Evolutionary conservation across 2,797 vertebrate species (phyloP), one percentile per base, ranked within the genome.

Genomic region (Helicolenus hilgendorfi): DNA sequence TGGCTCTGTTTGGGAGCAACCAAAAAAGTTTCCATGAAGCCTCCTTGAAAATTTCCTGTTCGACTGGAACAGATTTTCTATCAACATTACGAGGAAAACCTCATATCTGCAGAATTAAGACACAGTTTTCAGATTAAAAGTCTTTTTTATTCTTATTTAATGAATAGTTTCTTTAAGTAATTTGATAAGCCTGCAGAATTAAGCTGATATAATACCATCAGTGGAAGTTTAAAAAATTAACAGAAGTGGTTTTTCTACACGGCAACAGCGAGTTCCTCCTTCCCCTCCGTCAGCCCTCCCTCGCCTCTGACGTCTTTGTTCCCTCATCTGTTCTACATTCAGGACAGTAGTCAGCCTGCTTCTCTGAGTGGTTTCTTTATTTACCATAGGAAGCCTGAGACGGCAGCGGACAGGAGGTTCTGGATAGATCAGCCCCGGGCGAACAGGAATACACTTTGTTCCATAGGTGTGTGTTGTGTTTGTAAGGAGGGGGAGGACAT

Each of bases 271-370:
- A 77, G 55, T 71, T 68, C 27, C 33, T 68, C 24, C 11, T 29
- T n/a, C 11, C 24, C 64, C 22, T n/a, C 73, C 60, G 26, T 31
- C 60, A 26, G 18, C 41, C 58, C 71, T 38, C 41, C 49, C 7
- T 15, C 3, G 72, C 29, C 80, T 72, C 73, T 72, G 69, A 81
- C 53, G 15, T 87, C 83, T 89, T 84, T 74, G 81, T 89, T 84
- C 79, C 20, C 86, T 93, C 89, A 89, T 88, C 87, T 93, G 88
- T 86, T 95, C 92, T 76, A 68, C 89, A 88, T 91, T 89, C 90
- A 93, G 86, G 89, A 92, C 92, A 90, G 84, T 77, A 89, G 88
- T 83, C 81, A 4, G 77, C 76, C 85, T 74, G 72, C 88, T 87
- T 77, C 86, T 68, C 36, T 10, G 65, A 55, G 5, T 85, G 53